Evolutionary conservation across 2,113 vertebrate species (phyloP), one percentile per base, ranked within the genome.

Genomic region (Tetraodon nigroviridis): DNA sequence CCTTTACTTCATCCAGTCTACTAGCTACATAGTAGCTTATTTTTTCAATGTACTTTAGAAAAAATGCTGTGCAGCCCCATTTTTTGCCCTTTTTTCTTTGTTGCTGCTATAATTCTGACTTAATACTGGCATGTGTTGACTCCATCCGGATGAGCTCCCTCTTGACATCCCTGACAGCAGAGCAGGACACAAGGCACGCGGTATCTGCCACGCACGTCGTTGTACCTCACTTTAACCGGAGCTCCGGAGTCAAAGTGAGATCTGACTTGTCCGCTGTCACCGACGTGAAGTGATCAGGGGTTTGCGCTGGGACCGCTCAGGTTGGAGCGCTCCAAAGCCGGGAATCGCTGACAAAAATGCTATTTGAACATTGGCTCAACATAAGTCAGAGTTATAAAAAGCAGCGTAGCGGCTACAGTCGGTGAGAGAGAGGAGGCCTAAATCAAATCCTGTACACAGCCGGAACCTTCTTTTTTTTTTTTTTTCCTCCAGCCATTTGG

Each of bases 331-430:
- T 62, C 64, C 61, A 74, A 71, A 50, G 61, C 27, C 3, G 11
- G 50, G 64, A 65, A 67, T 58, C 19, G 56, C 67, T 73, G 74
- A 83, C 76, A 80, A 71, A 81, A 54, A 74, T 67, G 65, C 79
- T 79, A 69, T 82, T 80, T 85, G 65, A 79, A 73, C 78, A 77
- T 67, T 79, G 83, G 78, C 76, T 85, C 73, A 69, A 70, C 81
- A 76, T 80, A 73, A 83, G 71, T 84, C 76, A 17, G 58, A 73
- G 81, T 68, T 82, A 76, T 76, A 80, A 80, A 83, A 81, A 82
- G 75, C 75, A 76, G 61, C 61, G 19, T 82, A 66, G 70, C 73
- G 61, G 64, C 59, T 71, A 47, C 56, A 62, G 67, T 64, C 60
- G 24, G 64, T 56, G 50, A 61, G 67, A 74, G 63, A 74, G 63